These are phyloP conservation scores for Dione juno DNA, from an alignment of 2,888 invertebrate genomes.

Conservation along the genomic window DNA sequence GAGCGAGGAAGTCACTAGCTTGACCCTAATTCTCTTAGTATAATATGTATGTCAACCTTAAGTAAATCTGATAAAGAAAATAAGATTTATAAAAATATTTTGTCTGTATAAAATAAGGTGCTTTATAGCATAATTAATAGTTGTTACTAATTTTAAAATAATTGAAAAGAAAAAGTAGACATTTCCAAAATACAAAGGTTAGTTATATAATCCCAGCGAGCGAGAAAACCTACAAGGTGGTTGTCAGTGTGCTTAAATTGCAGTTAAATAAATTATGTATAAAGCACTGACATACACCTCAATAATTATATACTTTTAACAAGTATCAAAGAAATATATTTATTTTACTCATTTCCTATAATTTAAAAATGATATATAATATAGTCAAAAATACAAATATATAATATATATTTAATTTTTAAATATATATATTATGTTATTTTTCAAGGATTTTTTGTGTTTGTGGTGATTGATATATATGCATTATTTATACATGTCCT, in stretches of 20 bases:
- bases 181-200: conserved; percentile 45
- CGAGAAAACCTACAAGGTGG: conserved; percentile 46
- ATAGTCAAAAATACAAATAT: no score
- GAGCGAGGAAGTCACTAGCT: conserved; percentile 4
- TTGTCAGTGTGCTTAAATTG: conserved; percentile 16
- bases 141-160: conserved; percentile 55
- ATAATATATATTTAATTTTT: no score
- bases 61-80: conserved; percentile 6
- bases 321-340: no score
- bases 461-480: no score
- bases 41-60: conserved; percentile 3
- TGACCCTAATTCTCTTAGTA: conserved; percentile 1
- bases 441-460: no score
- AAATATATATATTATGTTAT: no score
- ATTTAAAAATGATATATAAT: no score
- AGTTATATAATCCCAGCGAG: conserved; percentile 49
- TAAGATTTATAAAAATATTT: conserved; percentile 11
- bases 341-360: no score
- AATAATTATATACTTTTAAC: not conserved
- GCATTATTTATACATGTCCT: no score
- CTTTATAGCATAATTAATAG: conserved; percentile 34
- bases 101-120: conserved; percentile 36
- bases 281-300: not conserved
- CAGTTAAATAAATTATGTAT: not conserved
- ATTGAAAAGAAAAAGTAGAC: conserved; percentile 61